Base-by-base conservation (phyloP, 1,140 invertebrate species). In the Eupeodes corollae region DNA sequence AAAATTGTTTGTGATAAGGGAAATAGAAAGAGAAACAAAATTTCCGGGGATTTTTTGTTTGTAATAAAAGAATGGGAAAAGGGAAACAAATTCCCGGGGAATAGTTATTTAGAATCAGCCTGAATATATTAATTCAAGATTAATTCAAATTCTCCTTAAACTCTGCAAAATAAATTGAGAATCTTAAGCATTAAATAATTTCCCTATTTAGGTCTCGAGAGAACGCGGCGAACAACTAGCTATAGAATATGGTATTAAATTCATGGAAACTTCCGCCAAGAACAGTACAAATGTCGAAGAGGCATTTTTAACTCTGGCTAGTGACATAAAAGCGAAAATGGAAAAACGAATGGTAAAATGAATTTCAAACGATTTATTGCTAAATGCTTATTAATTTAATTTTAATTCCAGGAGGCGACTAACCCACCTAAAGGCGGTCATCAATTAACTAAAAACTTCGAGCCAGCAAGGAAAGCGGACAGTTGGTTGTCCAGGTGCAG, bases 311-410 rank as follows among this genome's bases (percentile, higher is more conserved):
- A 92, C 88, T 54, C 76, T 96, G 59, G 92, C 93, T 21, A 81
- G 87, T 61, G 90, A 93, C 70, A 94, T 94, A 57, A 95, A 94
- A 75, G 80, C 85, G 37, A 93, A 94, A 77, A 91, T 89, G 78
- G 91, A 94, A 75, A 92, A 92, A 66, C 91, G 91, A 82, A 77
- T 93, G 84, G 89, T 91, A 76, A 74, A 77, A 70, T 42, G 49
- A 56, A 51, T 53, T 48, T 42, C n/a, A 31, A 45, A 43, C 13
- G 16, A 43, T 34, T 19, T 44, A 42, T 8, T n/a, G n/a, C n/a
- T n/a, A n/a, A 26, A 15, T 35, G 30, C 12, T 33, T 32, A 19
- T 53, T 59, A 52, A 30, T 13, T 31, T 16, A 48, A 54, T 47
- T 64, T 67, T 53, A 8, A 5, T 3, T 55, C 16, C 56, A 86